Evolutionary conservation across 2,888 invertebrate genomes (phyloP).

Genomic region (Zaprionus bogoriensis): DNA sequence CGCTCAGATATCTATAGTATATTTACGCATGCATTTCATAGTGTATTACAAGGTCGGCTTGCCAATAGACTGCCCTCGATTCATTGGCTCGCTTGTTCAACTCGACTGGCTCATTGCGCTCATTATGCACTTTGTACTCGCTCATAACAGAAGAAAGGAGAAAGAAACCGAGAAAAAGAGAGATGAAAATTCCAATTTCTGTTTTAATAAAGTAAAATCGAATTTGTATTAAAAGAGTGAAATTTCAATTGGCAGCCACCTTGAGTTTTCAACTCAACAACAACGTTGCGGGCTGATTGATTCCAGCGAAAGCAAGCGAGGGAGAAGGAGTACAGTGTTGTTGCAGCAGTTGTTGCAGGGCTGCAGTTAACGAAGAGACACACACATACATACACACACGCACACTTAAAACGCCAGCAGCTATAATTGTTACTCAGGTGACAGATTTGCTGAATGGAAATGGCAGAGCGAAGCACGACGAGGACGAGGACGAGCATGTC

Average conservation of each 20-base stretch:
- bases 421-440: conserved; percentile 79
- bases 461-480: conserved; percentile 47
- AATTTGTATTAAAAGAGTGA: conserved; percentile 15
- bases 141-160: not conserved
- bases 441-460: conserved; percentile 74
- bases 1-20: too few relatives aligned
- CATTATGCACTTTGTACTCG: conserved; percentile 18
- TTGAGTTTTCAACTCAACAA: conserved; percentile 45
- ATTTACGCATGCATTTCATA: not conserved
- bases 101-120: conserved; percentile 4
- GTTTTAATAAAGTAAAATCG: conserved; percentile 13
- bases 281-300: conserved; percentile 59
- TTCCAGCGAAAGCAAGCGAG: conserved; percentile 35
- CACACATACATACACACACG: conserved; percentile 38
- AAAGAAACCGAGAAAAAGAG: not conserved
- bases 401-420: conserved; percentile 75
- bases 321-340: conserved; percentile 3
- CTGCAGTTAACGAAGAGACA: conserved; percentile 60
- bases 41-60: not conserved
- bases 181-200: not conserved
- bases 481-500: conserved; percentile 36
- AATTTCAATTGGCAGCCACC: conserved; percentile 54
- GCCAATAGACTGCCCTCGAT: too few relatives aligned
- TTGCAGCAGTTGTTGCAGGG: conserved; percentile 46
- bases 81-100: not conserved